A percentile compares a stretch with the other conserved stretches of the same genome.
phyloP scores from a whole-genome alignment of 1,140 invertebrate genomes.

The Drosophila cardini region DNA sequence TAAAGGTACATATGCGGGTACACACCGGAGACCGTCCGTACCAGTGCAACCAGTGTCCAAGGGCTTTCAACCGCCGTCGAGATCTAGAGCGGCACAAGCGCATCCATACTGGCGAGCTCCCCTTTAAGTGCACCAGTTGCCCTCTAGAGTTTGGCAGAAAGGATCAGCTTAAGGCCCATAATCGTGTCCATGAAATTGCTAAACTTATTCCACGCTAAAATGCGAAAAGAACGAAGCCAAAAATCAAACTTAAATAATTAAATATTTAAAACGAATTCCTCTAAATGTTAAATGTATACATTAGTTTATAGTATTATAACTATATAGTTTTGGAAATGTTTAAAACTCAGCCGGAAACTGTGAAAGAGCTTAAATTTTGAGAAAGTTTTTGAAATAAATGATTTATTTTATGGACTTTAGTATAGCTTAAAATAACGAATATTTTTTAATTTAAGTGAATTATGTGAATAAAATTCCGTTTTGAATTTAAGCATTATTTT shows the following conservation, averaged over 20 bases:
- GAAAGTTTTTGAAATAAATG: neutral
- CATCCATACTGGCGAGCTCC: constrained; percentile 20
- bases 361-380: constrained; percentile 1
- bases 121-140: constrained; percentile 21
- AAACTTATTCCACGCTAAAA: neutral
- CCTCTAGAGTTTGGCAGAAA: constrained; percentile 3
- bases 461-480: neutral
- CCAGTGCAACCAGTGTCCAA: constrained; percentile 17
- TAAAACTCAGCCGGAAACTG: constrained; percentile 8
- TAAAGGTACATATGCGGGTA: constrained; percentile 10
- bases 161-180: constrained; percentile 10
- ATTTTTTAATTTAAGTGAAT: constrained; percentile 1
- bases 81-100: constrained; percentile 27
- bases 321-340: neutral
- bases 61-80: constrained; percentile 16
- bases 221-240: neutral
- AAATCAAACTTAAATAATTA: neutral
- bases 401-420: neutral
- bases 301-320: constrained; percentile 2
- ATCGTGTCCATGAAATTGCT: neutral
- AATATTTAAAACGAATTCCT: no score
- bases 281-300: no score
- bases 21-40: constrained; percentile 19
- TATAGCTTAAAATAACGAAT: neutral
- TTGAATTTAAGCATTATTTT: neutral